Conservation (phyloP, 2,888 invertebrate genomes). For the Conomelus anceps region DNA sequence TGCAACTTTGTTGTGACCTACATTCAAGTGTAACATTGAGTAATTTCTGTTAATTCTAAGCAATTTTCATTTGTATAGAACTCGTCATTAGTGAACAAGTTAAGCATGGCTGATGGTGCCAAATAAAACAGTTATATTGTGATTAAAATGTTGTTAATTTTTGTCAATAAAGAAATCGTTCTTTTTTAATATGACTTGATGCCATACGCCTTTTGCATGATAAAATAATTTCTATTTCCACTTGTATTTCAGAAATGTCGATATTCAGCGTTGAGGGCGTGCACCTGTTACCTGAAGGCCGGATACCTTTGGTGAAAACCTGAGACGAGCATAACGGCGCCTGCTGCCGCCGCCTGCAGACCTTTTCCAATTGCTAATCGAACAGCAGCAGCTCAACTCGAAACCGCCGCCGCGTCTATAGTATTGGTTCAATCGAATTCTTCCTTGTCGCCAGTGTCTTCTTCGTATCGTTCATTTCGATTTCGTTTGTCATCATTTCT, state of each 20-base stretch:
- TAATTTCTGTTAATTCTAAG: no score
- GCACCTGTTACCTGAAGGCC: slow-evolving; percentile 72
- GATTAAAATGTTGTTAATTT: not conserved
- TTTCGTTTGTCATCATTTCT: no score
- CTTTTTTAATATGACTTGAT: no score
- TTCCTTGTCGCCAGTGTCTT: not conserved
- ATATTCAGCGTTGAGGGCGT: slow-evolving; percentile 94
- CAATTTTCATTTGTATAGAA: no score
- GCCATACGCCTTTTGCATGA: no score
- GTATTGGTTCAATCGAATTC: no score
- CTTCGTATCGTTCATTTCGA: no score
- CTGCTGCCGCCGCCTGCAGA: not conserved
- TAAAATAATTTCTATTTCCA: slow-evolving; percentile 18
- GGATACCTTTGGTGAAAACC: slow-evolving; percentile 39
- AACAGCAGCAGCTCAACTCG: not conserved
- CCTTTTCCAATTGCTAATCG: slow-evolving; percentile 5
- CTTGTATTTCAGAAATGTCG: slow-evolving; percentile 75
- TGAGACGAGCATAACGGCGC: slow-evolving; percentile 23
- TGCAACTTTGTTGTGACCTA: no score
- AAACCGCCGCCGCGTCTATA: not conserved
- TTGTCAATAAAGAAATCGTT: slow-evolving; percentile 1
- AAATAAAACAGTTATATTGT: no score
- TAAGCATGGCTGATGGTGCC: no score
- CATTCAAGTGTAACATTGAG: no score
- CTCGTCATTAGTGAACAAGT: no score